Conservation (phyloP, 1,140 invertebrate genomes). For the Hylaeus volcanicus region DNA sequence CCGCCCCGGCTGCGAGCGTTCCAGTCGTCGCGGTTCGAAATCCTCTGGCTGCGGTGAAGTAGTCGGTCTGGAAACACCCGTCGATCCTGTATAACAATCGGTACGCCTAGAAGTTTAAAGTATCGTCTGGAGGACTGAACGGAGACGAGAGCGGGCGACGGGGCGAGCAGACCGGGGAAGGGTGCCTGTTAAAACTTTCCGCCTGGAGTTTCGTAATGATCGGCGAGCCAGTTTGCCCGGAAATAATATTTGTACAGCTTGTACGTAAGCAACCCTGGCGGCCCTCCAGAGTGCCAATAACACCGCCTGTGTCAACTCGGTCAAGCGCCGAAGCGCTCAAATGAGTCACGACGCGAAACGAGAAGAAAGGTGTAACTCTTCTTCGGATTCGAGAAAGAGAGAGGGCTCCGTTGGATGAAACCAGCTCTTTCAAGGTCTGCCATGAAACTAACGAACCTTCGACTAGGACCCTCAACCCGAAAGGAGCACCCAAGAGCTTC, state of each 20-base stretch:
- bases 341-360: constrained; percentile 50
- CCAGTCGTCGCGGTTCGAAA: constrained; percentile 1
- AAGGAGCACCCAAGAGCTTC: too few relatives aligned
- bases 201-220: constrained; percentile 67
- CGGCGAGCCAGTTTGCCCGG: constrained; percentile 66
- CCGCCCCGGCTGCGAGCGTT: neutral
- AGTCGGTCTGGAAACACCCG: constrained; percentile 8
- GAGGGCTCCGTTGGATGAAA: too few relatives aligned
- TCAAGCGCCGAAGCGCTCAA: constrained; percentile 60
- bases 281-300: constrained; percentile 69
- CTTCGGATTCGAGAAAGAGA: neutral
- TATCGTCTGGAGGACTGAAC: constrained; percentile 35
- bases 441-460: too few relatives aligned
- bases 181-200: constrained; percentile 65
- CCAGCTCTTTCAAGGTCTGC: too few relatives aligned
- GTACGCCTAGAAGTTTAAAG: constrained; percentile 37
- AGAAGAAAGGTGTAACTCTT: constrained; percentile 45
- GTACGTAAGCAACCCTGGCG: constrained; percentile 69
- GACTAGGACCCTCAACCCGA: too few relatives aligned
- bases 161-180: neutral
- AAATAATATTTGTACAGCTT: constrained; percentile 73
- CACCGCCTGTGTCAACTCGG: constrained; percentile 70
- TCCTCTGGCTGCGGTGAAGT: constrained; percentile 17
- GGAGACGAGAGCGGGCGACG: neutral
- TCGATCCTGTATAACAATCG: constrained; percentile 39